phyloP scores from a whole-genome alignment of 2,113 vertebrate species.

The Heteronetta atricapilla region DNA sequence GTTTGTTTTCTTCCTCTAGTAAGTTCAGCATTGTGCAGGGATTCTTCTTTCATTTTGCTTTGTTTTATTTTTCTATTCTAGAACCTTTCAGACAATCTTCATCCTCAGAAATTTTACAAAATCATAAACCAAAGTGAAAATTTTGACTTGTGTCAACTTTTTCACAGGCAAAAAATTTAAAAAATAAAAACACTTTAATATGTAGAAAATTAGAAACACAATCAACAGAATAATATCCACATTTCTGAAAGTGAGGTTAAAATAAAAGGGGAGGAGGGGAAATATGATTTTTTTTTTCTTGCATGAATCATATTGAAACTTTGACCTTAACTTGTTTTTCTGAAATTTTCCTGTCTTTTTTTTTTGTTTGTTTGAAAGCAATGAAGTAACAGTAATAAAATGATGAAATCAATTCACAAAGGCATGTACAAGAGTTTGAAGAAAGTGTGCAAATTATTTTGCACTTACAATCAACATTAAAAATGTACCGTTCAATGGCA shows the following conservation, averaged over 20 bases:
- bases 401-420: not conserved
- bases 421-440: not conserved
- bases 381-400: not conserved
- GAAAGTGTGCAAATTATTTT: not conserved
- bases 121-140: not conserved
- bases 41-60: not conserved
- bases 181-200: not conserved
- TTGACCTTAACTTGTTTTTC: not conserved
- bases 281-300: not conserved
- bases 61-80: not conserved
- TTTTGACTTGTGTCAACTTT: not conserved
- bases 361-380: not conserved
- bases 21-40: not conserved
- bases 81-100: not conserved
- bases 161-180: not conserved
- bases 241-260: too few relatives aligned
- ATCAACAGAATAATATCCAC: not conserved
- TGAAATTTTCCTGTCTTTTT: not conserved
- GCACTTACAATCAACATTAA: not conserved
- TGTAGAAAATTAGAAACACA: not conserved
- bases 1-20: not conserved
- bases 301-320: not conserved
- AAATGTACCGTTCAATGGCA: not conserved
- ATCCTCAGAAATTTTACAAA: not conserved
- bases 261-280: too few relatives aligned